phyloP scores from a whole-genome alignment of 2,113 vertebrate species.

The Leptocoma aspasia region DNA sequence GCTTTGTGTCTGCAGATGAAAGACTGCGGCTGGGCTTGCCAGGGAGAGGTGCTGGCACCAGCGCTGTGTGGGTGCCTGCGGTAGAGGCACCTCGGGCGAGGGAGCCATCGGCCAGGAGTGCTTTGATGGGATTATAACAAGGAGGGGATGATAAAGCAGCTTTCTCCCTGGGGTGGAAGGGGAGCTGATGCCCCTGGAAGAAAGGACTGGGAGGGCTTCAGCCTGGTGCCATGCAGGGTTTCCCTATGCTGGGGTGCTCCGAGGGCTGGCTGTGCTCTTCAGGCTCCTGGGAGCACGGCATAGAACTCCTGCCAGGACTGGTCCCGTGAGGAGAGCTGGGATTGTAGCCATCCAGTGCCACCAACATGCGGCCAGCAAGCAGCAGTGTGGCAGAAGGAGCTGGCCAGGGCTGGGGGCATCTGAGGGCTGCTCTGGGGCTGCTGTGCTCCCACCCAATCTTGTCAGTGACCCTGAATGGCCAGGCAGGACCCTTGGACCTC shows the following conservation, averaged over 20 bases:
- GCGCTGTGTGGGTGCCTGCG: neutral
- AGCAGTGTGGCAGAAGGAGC: neutral
- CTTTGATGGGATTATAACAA: neutral
- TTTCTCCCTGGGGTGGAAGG: neutral
- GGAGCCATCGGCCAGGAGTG: neutral
- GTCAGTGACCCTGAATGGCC: neutral
- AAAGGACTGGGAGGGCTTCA: neutral
- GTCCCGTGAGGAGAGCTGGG: neutral
- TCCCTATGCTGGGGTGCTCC: neutral
- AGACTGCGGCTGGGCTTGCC: neutral
- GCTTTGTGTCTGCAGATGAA: neutral
- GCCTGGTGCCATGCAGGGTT: accelerated
- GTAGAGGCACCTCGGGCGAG: accelerated
- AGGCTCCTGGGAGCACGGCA: neutral
- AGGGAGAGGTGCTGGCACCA: neutral
- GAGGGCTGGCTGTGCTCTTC: accelerated
- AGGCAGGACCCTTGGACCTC: neutral
- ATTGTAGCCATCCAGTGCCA: neutral
- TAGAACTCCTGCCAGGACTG: neutral
- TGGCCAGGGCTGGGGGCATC: neutral
- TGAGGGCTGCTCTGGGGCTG: neutral
- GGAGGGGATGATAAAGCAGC: neutral
- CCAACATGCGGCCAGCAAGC: neutral
- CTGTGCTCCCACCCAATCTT: accelerated
- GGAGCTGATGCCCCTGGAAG: neutral